Base-by-base conservation (phyloP, 2,888 invertebrate genomes). In the Anthophora plumipes region DNA sequence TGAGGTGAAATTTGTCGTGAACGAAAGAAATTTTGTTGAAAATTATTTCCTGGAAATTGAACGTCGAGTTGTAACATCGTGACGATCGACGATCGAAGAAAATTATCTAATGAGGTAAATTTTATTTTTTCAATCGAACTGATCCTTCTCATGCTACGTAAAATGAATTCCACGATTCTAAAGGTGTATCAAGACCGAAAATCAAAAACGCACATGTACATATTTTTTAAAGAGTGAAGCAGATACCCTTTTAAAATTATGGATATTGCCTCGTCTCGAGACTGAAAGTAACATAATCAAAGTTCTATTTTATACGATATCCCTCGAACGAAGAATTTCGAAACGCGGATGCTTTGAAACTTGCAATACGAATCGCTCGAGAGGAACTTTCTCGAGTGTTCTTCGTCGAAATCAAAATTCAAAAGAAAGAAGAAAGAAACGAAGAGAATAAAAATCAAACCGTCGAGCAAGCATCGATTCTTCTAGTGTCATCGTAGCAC, bases 241-340 rank as follows among this genome's bases (percentile, higher is more conserved):
- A 43, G 68, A 68, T 68, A 68, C 68, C 55, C 68, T 68, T 68
- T 68, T 68, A 57, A 68, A 57, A 68, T 68, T 68, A 68, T 68
- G 68, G 68, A 68, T 57, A 14, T 14, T 14, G 31, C 6, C 55
- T 43, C 20, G 14, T 31, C 52, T 5, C 17, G 41, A 41, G 14
- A 39, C 22, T 9, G 11, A 41, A 37, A 20, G 4, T n/a, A 17
- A 25, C 6, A 11, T 17, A 25, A 60, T 43, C 43, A 9, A 60
- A 43, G 17, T n/a, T 2, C 3, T 54, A 11, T 6, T 54, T 25
- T 20, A 22, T 37, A 4, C 8, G 17, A 31, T 14, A 1, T 2
- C 39, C 11, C 6, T 7, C 25, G 1, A 41, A 20, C 5, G 37
- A 20, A 39, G 9, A 59, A 5, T 25, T 25, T 46, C 46, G 46